Base-by-base conservation (phyloP, 2,888 invertebrate genomes). In the Invenusta paracnida region DNA sequence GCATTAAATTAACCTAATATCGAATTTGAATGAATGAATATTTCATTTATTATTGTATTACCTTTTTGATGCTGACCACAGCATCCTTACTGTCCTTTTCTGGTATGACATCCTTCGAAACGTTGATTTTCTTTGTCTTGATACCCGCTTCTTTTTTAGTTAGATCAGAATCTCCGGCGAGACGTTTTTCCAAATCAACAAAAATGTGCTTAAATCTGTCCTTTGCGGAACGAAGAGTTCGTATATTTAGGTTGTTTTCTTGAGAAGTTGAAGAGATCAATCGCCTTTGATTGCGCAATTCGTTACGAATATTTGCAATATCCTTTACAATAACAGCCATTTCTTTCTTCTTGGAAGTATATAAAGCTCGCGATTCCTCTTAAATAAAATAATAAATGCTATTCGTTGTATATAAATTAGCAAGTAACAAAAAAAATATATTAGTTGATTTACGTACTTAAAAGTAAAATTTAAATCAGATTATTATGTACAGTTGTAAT, bases 151-250 rank as follows among this genome's bases (percentile, higher is more conserved):
- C 27, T 25, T 73, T 73, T 73, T 73, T 73, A 23, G 25, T 23
- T 5, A 25, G 5, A 25, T 73, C 73, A 73, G 73, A 73, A 73
- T 73, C 73, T 25, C 17, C 73, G 23, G 25, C 11, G 2, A 73
- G 23, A 23, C 73, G 73, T 73, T 73, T 73, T 5, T 73, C 73
- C 73, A 73, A 73, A 73, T 73, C 73, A 73, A 73, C 2, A n/a
- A 73, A 13, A 73, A 73, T 73, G 73, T 73, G 73, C 73, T 73
- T 73, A 23, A 73, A 23, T 25, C 73, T 73, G 23, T 73, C 73
- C 25, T 23, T 73, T 5, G 73, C 73, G 5, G 73, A 73, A 5
- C 73, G 73, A 23, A 73, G 27, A 2, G 73, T 73, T 73, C 73
- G 17, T 5, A 73, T 5, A 73, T 73, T 73, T 2, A 73, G 17